Evolutionary conservation across 2,113 vertebrate species (phyloP).

Genomic region (Microcebus tavaratra): DNA sequence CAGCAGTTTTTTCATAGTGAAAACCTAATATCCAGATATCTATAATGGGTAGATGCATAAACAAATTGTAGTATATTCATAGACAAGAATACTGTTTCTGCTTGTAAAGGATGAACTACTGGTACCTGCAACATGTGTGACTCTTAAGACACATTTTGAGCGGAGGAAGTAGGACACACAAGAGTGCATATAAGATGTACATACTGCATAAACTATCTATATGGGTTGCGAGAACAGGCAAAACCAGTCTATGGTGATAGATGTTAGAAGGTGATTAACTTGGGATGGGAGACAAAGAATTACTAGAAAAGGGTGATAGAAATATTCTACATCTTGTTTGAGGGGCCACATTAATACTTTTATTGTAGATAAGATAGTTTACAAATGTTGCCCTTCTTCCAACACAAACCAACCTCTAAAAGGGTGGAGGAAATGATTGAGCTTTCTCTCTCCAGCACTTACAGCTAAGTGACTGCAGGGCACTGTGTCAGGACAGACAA

Average conservation of each 20-base stretch:
- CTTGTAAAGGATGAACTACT: neutral
- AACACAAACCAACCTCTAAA: neutral
- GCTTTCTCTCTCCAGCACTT: neutral
- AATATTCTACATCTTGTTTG: neutral
- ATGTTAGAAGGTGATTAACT: neutral
- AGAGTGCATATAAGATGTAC: too few relatives aligned
- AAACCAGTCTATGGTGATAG: too few relatives aligned
- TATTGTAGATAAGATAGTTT: neutral
- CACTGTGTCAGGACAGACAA: neutral
- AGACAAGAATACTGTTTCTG: neutral
- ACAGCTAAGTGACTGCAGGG: rapidly evolving
- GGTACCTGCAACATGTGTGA: neutral
- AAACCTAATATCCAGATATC: neutral
- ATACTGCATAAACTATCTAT: too few relatives aligned
- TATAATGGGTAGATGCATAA: neutral
- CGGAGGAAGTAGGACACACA: neutral
- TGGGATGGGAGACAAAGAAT: neutral
- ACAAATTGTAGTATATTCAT: rapidly evolving
- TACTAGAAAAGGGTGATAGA: neutral
- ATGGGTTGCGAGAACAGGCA: neutral
- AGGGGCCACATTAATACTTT: neutral
- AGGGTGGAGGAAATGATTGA: neutral
- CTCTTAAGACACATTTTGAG: neutral
- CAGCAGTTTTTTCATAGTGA: rapidly evolving
- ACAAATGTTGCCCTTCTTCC: too few relatives aligned